These are phyloP conservation scores for Pipistrellus kuhlii DNA, from an alignment of 2,797 vertebrate species.

Conservation along the genomic window DNA sequence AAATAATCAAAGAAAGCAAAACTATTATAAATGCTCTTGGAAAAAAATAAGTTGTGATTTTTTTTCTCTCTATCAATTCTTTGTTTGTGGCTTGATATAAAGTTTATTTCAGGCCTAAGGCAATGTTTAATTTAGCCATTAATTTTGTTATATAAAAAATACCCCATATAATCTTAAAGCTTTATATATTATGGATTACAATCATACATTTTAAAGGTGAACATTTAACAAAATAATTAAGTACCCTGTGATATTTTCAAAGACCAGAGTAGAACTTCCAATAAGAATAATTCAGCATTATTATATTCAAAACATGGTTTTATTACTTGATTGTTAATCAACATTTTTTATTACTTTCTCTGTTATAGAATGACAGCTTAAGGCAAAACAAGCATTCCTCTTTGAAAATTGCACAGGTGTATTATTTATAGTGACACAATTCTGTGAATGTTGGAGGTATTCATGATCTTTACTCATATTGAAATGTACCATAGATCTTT, in stretches of 20 bases:
- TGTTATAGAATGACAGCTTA: not conserved
- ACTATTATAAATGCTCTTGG: not conserved
- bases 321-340: not conserved
- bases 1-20: not conserved
- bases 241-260: not conserved
- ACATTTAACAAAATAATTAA: conserved; percentile 58
- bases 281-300: not conserved
- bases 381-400: not conserved
- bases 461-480: not conserved
- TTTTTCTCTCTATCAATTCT: not conserved
- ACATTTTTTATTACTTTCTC: not conserved
- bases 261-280: not conserved
- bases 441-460: not conserved
- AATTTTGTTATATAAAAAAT: conserved; percentile 22
- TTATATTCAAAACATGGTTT: not conserved
- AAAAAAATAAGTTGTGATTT: not conserved
- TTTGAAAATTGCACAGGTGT: not conserved
- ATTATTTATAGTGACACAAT: conserved; percentile 13
- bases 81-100: not conserved
- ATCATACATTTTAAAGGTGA: not conserved
- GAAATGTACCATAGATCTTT: not conserved
- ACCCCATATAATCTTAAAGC: not conserved
- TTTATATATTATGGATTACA: conserved; percentile 45
- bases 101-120: not conserved
- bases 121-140: not conserved